Base-by-base conservation (phyloP, 2,113 vertebrate species). In the Chunga burmeisteri region DNA sequence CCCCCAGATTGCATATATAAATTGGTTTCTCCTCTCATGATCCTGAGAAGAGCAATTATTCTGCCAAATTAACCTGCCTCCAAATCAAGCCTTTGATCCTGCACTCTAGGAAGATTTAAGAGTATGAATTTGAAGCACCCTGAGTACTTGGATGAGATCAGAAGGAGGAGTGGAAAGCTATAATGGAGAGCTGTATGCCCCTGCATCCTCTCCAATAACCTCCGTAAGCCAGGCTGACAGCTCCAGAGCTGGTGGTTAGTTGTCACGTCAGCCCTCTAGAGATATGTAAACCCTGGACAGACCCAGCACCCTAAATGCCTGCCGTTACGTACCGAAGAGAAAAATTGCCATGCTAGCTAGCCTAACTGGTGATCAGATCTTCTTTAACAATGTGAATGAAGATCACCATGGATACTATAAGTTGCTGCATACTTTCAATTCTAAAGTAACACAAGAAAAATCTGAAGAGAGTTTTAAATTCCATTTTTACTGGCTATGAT, bases 41-140 rank as follows among this genome's bases (percentile, higher is more conserved):
- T 87, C 63, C 50, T 14, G 5, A 90, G 50, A 89, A 49, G 13
- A 67, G 65, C 67, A 95, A 93, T 94, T 95, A 82, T 67, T 77
- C 66, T 85, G 47, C 73, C 84, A 91, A 81, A 95, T 72, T 88
- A 90, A 94, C 70, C 70, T 93, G 78, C 58, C 78, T 91, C 62
- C 71, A 88, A 85, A 89, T 91, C 78, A 93, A 94, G 73, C 21
- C 78, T 95, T 82, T 77, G 46, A 63, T 90, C 42, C 44, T 90
- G 73, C 70, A 91, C 42, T 86, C 74, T 61, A 83, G 58, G 22
- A 85, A 94, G 62, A 85, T 80, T 91, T 89, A 81, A 80, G 42
- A 80, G 49, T 26, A 55, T 38, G 42, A 87, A 81, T 85, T n/a
- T 95, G 58, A 94, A 88, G 81, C 50, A 80, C 42, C 26, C 78